Evolutionary conservation across 2,888 invertebrate species (phyloP).

Genomic region (Deilephila elpenor): DNA sequence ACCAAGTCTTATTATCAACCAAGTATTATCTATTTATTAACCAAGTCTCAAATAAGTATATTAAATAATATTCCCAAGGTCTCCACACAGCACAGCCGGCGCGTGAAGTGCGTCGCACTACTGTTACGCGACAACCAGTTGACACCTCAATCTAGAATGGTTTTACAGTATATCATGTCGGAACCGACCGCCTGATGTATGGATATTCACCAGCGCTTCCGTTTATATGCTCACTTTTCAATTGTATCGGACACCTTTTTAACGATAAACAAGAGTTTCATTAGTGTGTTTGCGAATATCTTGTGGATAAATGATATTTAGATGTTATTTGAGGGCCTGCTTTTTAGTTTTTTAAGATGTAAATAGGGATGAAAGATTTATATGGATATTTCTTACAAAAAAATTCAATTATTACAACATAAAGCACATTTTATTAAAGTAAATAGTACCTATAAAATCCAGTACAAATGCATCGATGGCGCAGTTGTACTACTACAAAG

Average conservation of each 20-base stretch:
- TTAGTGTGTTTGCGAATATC: background rate
- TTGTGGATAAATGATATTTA: too few species aligned
- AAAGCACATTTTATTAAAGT: too few species aligned
- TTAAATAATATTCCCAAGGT: background rate
- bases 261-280: background rate
- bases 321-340: too few species aligned
- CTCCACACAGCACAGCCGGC: slow-evolving; percentile 10
- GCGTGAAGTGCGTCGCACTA: slow-evolving; percentile 22
- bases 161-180: slow-evolving; percentile 44
- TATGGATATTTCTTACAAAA: too few species aligned
- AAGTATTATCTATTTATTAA: too few species aligned
- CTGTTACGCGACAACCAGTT: slow-evolving; percentile 55
- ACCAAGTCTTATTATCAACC: too few species aligned
- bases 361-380: too few species aligned
- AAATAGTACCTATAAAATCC: too few species aligned
- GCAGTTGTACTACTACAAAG: too few species aligned
- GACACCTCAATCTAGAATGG: slow-evolving; percentile 71
- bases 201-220: slow-evolving; percentile 16
- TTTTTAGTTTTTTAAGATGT: too few species aligned
- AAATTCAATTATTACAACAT: too few species aligned
- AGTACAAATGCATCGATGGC: too few species aligned
- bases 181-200: slow-evolving; percentile 12
- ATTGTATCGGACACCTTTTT: background rate
- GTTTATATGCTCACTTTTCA: slow-evolving; percentile 15
- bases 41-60: background rate